phyloP scores from a whole-genome alignment of 2,888 invertebrate genomes.

The Eristalinus sepulchralis region DNA sequence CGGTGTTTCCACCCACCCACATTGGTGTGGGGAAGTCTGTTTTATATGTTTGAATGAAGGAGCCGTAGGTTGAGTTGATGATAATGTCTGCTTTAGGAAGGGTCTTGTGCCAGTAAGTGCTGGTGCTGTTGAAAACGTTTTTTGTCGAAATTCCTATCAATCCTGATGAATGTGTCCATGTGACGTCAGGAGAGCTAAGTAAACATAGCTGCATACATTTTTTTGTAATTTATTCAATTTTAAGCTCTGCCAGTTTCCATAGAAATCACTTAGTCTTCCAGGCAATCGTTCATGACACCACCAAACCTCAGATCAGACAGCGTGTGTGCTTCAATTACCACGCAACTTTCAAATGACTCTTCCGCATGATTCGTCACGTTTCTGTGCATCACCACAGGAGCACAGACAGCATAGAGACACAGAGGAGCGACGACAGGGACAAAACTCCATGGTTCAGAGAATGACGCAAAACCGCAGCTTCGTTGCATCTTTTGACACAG shows the following conservation, averaged over 20 bases:
- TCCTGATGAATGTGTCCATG: not conserved
- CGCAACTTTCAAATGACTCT: conserved; percentile 40
- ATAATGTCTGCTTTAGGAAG: not conserved
- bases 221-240: conserved; percentile 20
- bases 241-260: not conserved
- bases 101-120: too few relatives aligned
- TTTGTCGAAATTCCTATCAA: too few relatives aligned
- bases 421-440: not conserved
- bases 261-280: not conserved
- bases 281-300: not conserved
- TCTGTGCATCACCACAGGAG: not conserved
- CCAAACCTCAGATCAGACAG: not conserved
- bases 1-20: not conserved
- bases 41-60: not conserved
- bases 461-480: conserved; percentile 17
- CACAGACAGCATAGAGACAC: not conserved
- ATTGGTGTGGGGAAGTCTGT: not conserved
- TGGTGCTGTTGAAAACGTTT: too few relatives aligned
- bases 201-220: not conserved
- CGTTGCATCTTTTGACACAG: conserved; percentile 25
- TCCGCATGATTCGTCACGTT: conserved; percentile 42
- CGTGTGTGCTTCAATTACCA: not conserved
- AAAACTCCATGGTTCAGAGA: not conserved
- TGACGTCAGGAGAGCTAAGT: not conserved
- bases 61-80: conserved; percentile 15